These are phyloP conservation scores for Rhodinocichla rosea DNA, from an alignment of 2,113 vertebrate species.

Conservation along the genomic window DNA sequence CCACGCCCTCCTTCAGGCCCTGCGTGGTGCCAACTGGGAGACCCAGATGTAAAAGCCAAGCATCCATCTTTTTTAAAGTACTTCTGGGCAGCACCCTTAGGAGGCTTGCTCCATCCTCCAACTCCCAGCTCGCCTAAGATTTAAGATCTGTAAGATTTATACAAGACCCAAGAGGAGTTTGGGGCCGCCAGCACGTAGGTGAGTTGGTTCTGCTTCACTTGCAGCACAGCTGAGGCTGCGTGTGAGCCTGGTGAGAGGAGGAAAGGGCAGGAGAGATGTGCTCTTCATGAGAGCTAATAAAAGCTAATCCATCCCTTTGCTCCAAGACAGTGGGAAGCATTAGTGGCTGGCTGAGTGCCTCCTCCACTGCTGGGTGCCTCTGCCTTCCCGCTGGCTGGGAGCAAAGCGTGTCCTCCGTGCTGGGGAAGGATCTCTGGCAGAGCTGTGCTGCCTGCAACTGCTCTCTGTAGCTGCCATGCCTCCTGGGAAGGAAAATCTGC, in stretches of 20 bases:
- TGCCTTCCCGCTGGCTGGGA: background rate
- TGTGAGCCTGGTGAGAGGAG: background rate
- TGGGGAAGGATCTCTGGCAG: background rate
- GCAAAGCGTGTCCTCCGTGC: background rate
- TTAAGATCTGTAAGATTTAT: background rate
- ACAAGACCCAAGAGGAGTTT: background rate
- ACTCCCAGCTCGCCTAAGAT: background rate
- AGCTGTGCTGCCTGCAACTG: accelerated
- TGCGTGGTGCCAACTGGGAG: background rate
- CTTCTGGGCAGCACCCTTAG: background rate
- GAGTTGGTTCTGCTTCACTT: constrained; percentile 45
- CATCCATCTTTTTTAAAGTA: background rate
- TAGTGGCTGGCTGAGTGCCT: constrained; percentile 29
- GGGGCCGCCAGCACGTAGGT: background rate
- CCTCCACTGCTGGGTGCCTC: background rate
- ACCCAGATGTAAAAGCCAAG: background rate
- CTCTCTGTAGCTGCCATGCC: background rate
- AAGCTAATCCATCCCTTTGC: constrained; percentile 57
- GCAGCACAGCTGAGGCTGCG: constrained; percentile 23
- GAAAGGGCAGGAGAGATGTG: constrained; percentile 36
- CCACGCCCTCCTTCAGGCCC: accelerated
- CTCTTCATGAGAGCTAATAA: constrained; percentile 31
- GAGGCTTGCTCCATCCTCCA: background rate
- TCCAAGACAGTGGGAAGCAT: constrained; percentile 39
- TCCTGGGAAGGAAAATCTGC: background rate